Base-by-base conservation (phyloP, 2,113 vertebrate genomes). In the Toxostoma redivivum region DNA sequence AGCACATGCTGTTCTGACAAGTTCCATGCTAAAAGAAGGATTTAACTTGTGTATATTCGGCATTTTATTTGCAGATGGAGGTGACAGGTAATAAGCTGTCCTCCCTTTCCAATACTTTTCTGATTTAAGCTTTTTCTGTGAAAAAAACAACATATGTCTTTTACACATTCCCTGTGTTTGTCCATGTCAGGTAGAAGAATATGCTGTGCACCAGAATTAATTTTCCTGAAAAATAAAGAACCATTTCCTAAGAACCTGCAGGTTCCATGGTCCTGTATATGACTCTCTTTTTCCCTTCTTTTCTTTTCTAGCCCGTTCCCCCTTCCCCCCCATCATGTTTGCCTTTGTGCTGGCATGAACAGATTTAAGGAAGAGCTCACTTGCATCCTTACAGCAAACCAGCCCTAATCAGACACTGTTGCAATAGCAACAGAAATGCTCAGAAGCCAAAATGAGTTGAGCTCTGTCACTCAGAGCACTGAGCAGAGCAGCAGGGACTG, bases 261-360 rank as follows among this genome's bases (percentile, higher is more conserved):
- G 5, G 15, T 51, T 86, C 57, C 12, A 37, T 16, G 9, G 27
- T 37, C 38, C 12, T 84, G 6, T n/a, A 22, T 30, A 12, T 54
- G 50, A 7, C 14, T 45, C 8, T 48, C 22, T 37, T 70, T 67
- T 44, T 35, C 5, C 7, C 16, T n/a, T 35, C 27, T 6, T 40
- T 35, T 37, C 4, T 21, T 16, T 38, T 28, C 33, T 22, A 44
- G 6, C 7, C 20, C 2, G 2, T 16, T 45, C 3, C 5, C 13
- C 8, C 5, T 24, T 9, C 1, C 4, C 3, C 2, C 18, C 21
- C 15, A 25, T 6, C 2, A 8, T 47, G 1, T 35, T 37, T 56
- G 7, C 11, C 40, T 14, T 71, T 31, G 20, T 15, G 7, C 8
- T 47, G 21, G 12, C 11, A 64, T 7, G 6, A 72, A 35, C 38